Conservation (phyloP, 2,888 invertebrate genomes). For the Erebia ligea region DNA sequence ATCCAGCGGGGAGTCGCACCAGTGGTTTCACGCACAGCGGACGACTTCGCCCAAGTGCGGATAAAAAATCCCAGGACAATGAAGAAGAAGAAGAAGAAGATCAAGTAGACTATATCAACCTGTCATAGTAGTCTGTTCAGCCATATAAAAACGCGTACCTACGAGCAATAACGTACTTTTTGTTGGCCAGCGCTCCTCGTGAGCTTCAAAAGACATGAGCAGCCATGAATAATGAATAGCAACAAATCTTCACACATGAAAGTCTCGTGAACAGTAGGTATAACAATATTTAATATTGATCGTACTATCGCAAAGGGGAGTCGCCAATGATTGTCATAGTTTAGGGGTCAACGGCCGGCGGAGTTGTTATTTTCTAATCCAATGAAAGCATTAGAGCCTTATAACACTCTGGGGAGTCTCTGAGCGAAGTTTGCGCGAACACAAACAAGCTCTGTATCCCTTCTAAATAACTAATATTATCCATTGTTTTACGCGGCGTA, state of each 20-base stretch:
- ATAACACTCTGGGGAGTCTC: slow-evolving; percentile 30
- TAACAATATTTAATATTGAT: slow-evolving; percentile 2
- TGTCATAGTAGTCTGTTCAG: too few species aligned
- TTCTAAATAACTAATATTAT: neutral
- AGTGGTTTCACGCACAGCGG: too few species aligned
- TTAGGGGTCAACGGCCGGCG: slow-evolving; percentile 16
- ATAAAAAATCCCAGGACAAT: too few species aligned
- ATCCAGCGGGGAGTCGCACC: too few species aligned
- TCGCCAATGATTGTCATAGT: slow-evolving; percentile 3
- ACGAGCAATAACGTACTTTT: too few species aligned
- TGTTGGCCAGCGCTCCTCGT: neutral
- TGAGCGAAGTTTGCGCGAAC: slow-evolving; percentile 23
- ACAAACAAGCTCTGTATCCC: slow-evolving; percentile 17
- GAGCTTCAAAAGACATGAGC: neutral
- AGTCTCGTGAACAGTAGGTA: neutral
- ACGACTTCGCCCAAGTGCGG: too few species aligned
- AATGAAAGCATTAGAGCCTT: slow-evolving; percentile 21
- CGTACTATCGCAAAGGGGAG: neutral
- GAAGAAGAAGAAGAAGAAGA: too few species aligned
- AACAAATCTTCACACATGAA: neutral
- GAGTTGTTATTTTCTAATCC: slow-evolving; percentile 33
- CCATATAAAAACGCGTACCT: too few species aligned
- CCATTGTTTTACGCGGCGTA: neutral
- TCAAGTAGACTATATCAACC: too few species aligned
- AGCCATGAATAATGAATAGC: neutral